These are phyloP conservation scores for Buphagus erythrorhynchus DNA, from an alignment of 2,797 vertebrate genomes.

Conservation along the genomic window DNA sequence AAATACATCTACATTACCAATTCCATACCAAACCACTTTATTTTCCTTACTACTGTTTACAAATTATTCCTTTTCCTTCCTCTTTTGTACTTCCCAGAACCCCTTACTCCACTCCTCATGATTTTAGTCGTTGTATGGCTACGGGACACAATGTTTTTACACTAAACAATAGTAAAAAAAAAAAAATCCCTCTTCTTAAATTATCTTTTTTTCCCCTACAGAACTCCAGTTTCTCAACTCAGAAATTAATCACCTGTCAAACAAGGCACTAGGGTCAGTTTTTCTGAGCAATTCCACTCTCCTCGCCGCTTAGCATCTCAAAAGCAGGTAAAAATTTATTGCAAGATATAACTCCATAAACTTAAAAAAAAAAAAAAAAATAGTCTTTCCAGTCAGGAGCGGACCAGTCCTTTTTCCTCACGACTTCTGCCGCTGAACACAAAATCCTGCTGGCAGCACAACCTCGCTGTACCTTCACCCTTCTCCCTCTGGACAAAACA, in stretches of 20 bases:
- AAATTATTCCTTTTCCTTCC: not conserved
- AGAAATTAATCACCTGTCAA: conserved; percentile 39
- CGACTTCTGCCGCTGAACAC: not conserved
- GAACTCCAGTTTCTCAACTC: not conserved
- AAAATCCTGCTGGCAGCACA: not conserved
- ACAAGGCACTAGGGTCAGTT: not conserved
- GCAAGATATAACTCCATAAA: not conserved
- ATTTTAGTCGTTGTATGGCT: not conserved
- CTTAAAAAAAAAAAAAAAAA: not conserved
- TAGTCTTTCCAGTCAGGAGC: not conserved
- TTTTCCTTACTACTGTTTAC: not conserved
- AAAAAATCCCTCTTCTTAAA: not conserved
- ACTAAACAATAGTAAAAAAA: not conserved
- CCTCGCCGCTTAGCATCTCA: not conserved
- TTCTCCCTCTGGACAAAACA: not conserved
- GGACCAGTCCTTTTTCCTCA: not conserved
- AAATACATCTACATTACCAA: not conserved
- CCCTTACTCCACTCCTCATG: not conserved
- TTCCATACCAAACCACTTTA: not conserved
- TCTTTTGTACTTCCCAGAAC: not conserved
- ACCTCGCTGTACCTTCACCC: not conserved
- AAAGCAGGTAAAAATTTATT: not conserved
- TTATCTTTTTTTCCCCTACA: accelerated
- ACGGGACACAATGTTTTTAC: not conserved
- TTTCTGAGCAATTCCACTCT: not conserved